Percentiles rank a stretch among this genome's conserved stretches.
Conservation (phyloP, 2,888 invertebrate genomes). For the Uropetala carovei region DNA sequence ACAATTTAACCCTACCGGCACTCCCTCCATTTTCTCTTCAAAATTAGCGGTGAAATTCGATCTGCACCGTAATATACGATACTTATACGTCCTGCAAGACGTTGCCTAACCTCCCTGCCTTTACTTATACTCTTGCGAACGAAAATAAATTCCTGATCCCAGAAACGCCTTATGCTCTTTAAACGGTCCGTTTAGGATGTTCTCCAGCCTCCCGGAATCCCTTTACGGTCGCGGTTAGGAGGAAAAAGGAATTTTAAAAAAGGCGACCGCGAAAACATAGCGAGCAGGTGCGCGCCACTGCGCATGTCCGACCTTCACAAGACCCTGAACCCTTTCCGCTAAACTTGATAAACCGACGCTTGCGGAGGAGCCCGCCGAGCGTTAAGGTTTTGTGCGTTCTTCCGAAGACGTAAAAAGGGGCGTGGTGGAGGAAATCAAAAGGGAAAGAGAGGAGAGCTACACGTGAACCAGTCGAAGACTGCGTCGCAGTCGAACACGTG, state of each 20-base stretch:
- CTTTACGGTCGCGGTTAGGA: neutral
- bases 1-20: no score
- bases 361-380: no score
- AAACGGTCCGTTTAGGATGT: slow-evolving; percentile 16
- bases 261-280: neutral
- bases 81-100: neutral
- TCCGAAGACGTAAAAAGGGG: no score
- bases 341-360: neutral
- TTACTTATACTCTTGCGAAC: neutral
- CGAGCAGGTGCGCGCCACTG: neutral
- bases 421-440: neutral
- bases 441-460: neutral
- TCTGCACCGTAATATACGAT: no score
- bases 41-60: no score
- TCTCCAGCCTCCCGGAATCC: neutral
- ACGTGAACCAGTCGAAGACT: neutral
- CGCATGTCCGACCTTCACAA: neutral
- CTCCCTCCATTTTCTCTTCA: no score
- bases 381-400: no score
- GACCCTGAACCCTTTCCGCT: neutral
- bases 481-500: neutral
- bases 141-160: neutral
- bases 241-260: neutral
- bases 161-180: neutral
- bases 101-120: neutral